Base-by-base conservation (phyloP, 2,113 vertebrate species). In the Tragelaphus strepsiceros region DNA sequence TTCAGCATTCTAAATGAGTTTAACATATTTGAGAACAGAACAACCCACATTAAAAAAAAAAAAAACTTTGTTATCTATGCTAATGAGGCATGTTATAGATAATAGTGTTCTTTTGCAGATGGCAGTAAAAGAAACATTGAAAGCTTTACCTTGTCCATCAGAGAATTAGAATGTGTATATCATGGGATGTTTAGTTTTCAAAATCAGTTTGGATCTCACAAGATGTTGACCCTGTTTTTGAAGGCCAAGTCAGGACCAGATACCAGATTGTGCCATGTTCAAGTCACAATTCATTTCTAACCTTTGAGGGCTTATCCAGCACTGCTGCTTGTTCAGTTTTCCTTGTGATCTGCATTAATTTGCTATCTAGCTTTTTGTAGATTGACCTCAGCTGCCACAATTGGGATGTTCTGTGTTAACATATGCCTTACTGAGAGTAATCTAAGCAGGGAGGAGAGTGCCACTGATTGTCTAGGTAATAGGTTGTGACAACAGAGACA, bases 371-470 rank as follows among this genome's bases (percentile, higher is more conserved):
- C 10, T 92, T 15, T 96, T 77, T 88, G 16, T 88, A 94, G 78
- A 64, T 64, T 95, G 89, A 91, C 61, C 67, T 96, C 88, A 51
- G 26, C 17, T 89, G 19, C 86, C 43, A 78, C 24, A 61, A 86
- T 58, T 86, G 19, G 62, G 28, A 62, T 88, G 30, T 35, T 95
- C 80, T 96, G 1, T 67, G 35, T 94, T 80, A 97, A 96, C 22
- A 94, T 83, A 91, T 62, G 67, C 35, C 56, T 74, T 92, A 87
- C 91, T 91, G 82, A 97, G 97, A 94, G 32, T 90, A 96, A 91
- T 62, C 19, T 88, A 92, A 86, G 77, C 62, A 91, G 51, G 7
- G 32, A 96, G 26, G 17, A 95, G 62, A 91, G 46, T 88, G 35
- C 94, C 59, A 84, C 77, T 91, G 88, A 58, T 95, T 91, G 67